Evolutionary conservation across 2,113 vertebrate species (phyloP), one percentile per base, ranked within the genome.

Genomic region (Bucco capensis): DNA sequence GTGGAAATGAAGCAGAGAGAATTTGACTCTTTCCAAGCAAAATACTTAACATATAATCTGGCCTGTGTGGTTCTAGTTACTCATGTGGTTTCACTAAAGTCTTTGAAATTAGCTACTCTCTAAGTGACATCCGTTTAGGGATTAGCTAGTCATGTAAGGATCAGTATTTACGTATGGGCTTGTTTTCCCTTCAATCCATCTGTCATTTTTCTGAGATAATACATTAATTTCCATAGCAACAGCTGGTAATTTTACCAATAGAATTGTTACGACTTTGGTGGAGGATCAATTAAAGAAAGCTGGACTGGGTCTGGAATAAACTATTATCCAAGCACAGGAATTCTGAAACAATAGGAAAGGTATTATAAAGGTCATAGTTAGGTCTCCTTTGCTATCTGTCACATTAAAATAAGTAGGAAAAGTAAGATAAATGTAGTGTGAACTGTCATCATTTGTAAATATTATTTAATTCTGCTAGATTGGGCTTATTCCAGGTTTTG

Each of bases 151-250:
- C 80, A 86, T 94, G 93, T 94, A 92, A 85, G 88, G 88, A 95
- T 96, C 94, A 90, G 74, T 87, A 50, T 89, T 90, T 93, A 95
- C 94, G 90, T 62, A 93, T 13, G 54, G 74, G 58, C 58, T 95
- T 95, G 86, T 94, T 96, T 86, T 66, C 74, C 86, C 54, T 88
- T 95, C 94, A 93, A 94, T 42, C 93, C 96, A 96, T 96, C 96
- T 96, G 96, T 96, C 96, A 94, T 95, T 92, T 95, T 91, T 76
- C 86, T 94, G 92, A 93, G 88, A 92, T 94, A 95, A 93, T 76
- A 79, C 88, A 92, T 96, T 89, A 96, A 96, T 96, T 95, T 94
- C 93, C 94, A 95, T 95, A 86, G 94, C 93, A 95, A 94, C 94
- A 82, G 90, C 62, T 69, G 84, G 58, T 76, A 94, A 94, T 84